Evolutionary conservation across 1,140 invertebrate species (phyloP), one percentile per base, ranked within the genome.

Genomic region (Thalassaphorura encarpata): DNA sequence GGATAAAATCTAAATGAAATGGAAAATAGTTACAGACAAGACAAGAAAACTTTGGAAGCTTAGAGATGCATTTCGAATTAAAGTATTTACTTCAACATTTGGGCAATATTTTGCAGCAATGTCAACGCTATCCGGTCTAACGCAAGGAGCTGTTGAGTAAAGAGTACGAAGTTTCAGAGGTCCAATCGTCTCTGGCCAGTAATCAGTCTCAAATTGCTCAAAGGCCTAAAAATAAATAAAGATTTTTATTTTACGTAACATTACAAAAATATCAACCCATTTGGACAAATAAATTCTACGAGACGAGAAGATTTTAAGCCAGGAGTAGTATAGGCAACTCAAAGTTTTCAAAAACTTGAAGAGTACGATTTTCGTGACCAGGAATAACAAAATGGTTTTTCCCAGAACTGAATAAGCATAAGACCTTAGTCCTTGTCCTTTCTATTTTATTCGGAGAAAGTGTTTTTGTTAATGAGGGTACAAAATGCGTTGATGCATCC

Each of bases 41-140:
- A 48, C 26, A 23, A n/a, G 27, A 24, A 48, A 27, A 48, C 19
- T 24, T 24, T 13, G 5, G 21, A 4, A 21, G n/a, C n/a, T n/a
- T n/a, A n/a, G n/a, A 6, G 16, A 18, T 31, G 27, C 33, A 6
- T 6, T 29, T 36, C n/a, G 49, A 13, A 49, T 28, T 42, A 36
- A 50, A 26, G 21, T 39, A 0, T 18, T 39, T 52, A 60, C 62
- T 27, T 61, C 54, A 8, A 54, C 63, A 51, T 66, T 50, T 23
- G 68, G 68, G 55, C 68, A 69, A 8, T 66, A 48, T 1, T 46
- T 53, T 15, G 60, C 66, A 3, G 68, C 67, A 3, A 66, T 52
- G 5, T 66, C 64, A n/a, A 70, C 52, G 23, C 62, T 57, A 18
- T 67, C 62, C 3, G 61, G 33, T 6, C 53, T 43, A 15, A 69